A percentile compares a stretch with the other conserved stretches of the same genome.
Conservation (phyloP, 2,797 vertebrate genomes). For the Gephyroberyx darwinii region DNA sequence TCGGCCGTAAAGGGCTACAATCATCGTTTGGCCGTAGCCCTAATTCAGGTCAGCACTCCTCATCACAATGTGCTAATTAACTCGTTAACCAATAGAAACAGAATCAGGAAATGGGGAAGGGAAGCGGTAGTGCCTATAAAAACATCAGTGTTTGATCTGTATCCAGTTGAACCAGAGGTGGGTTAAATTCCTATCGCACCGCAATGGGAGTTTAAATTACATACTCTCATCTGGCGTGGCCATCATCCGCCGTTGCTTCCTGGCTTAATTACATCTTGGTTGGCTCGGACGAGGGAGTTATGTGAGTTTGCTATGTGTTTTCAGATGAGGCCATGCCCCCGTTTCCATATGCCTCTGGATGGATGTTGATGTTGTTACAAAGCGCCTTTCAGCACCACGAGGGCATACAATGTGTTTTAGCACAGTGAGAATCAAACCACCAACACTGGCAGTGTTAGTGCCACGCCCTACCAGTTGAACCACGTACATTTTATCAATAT, state of each 20-base stretch:
- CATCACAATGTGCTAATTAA: neutral
- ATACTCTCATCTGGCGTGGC: slow-evolving; percentile 1
- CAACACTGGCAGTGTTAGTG: neutral
- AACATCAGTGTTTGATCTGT: slow-evolving; percentile 1
- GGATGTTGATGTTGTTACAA: too few relatives aligned
- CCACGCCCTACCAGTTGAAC: too few relatives aligned
- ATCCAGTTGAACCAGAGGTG: slow-evolving; percentile 12
- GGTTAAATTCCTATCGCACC: too few relatives aligned
- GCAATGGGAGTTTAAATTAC: neutral
- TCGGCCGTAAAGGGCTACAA: neutral
- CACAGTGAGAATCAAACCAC: too few relatives aligned
- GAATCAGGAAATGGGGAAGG: neutral
- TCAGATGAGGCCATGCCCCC: neutral
- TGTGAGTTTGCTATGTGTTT: neutral
- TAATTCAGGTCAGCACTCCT: neutral
- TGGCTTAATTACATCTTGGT: neutral
- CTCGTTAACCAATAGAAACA: neutral
- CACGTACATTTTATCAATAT: too few relatives aligned
- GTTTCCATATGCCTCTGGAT: neutral
- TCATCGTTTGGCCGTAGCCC: neutral
- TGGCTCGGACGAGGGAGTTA: neutral
- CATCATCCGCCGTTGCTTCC: neutral
- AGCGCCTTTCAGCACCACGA: too few relatives aligned
- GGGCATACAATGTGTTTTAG: too few relatives aligned
- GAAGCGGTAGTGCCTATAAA: neutral